These are phyloP conservation scores for Boloria selene DNA, from an alignment of 2,888 invertebrate species.

Conservation along the genomic window DNA sequence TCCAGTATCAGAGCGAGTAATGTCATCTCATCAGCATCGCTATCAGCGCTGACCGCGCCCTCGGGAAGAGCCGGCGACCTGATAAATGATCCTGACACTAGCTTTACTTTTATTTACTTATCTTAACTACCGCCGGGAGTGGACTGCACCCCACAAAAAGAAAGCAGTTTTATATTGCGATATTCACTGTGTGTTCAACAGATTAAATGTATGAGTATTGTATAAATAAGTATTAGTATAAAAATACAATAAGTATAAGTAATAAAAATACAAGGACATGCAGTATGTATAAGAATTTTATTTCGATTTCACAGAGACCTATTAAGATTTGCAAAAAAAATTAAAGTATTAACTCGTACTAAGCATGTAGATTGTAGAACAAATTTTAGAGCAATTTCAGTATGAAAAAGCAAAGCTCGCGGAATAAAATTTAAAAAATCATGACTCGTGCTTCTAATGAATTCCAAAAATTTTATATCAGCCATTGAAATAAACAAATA, in stretches of 20 bases:
- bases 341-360: no score
- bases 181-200: no score
- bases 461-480: constrained; percentile 25
- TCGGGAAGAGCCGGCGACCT: background rate
- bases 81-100: background rate
- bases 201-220: no score
- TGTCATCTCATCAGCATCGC: constrained; percentile 9
- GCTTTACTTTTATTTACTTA: constrained; percentile 12
- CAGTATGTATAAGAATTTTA: no score
- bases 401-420: background rate
- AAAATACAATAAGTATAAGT: no score
- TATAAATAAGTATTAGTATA: no score
- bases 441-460: constrained; percentile 7
- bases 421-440: background rate
- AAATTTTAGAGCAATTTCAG: background rate
- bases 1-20: background rate
- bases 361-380: no score
- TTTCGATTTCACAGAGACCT: no score
- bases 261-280: no score
- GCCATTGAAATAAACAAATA: constrained; percentile 22
- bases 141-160: background rate
- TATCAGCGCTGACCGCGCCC: background rate
- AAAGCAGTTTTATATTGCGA: no score
- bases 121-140: background rate
- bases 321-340: no score